Conservation (phyloP, 2,113 vertebrate species). For the Paradoxurus hermaphroditus region DNA sequence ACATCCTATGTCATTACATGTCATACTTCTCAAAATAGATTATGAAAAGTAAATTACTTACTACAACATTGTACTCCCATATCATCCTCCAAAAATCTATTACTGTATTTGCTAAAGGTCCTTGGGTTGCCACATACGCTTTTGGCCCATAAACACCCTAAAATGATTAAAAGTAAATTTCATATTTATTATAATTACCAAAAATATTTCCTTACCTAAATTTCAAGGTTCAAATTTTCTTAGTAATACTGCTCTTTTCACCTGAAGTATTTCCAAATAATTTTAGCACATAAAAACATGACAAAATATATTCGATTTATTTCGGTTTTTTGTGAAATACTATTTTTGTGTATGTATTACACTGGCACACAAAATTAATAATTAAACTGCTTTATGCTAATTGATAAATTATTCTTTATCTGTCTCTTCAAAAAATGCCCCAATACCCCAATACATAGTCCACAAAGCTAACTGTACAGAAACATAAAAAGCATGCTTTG, state of each 20-base stretch:
- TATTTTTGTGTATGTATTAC: constrained; percentile 2
- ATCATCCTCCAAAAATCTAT: constrained; percentile 99
- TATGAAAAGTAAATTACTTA: constrained; percentile 83
- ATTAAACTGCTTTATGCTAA: background rate
- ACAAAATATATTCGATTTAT: background rate
- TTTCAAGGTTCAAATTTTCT: constrained; percentile 51
- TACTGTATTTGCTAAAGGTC: constrained; percentile 95
- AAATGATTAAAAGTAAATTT: constrained; percentile 72
- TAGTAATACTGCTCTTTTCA: background rate
- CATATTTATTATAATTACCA: constrained; percentile 31
- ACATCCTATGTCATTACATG: background rate
- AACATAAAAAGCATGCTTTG: background rate
- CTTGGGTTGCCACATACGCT: constrained; percentile 97
- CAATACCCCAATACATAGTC: background rate
- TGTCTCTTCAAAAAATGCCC: background rate
- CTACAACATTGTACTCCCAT: constrained; percentile 96
- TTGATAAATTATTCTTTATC: constrained; percentile 5
- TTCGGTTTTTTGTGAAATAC: background rate
- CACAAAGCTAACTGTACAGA: background rate
- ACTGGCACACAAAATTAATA: background rate
- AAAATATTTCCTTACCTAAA: constrained; percentile 40
- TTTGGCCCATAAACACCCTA: constrained; percentile 95
- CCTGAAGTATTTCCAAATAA: constrained; percentile 3
- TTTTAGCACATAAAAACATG: background rate
- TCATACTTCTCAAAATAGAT: constrained; percentile 13